Conservation (phyloP, 2,888 invertebrate species). For the Argyresthia albistria region DNA sequence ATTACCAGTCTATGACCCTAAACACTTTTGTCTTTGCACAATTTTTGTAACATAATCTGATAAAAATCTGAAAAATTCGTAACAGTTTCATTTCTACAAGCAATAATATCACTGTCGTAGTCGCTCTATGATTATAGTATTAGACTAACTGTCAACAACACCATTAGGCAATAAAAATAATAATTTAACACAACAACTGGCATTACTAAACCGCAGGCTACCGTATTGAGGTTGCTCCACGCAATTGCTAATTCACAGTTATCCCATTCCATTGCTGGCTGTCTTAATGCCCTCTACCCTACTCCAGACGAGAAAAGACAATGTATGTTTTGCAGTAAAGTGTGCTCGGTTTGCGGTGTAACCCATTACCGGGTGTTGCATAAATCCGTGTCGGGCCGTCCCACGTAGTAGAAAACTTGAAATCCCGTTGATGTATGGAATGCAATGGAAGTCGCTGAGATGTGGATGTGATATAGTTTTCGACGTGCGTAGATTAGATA, state of each 20-base stretch:
- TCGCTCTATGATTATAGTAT: too few species aligned
- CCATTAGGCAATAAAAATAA: neutral
- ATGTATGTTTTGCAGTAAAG: neutral
- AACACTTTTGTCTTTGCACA: too few species aligned
- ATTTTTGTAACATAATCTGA: too few species aligned
- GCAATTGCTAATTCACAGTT: neutral
- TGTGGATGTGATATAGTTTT: slow-evolving; percentile 34
- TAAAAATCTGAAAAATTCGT: too few species aligned
- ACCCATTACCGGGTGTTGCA: slow-evolving; percentile 1
- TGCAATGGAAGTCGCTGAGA: neutral
- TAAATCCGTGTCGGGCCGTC: slow-evolving; percentile 1
- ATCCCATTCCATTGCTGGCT: neutral
- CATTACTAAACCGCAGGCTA: neutral
- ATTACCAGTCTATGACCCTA: too few species aligned
- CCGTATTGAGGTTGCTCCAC: neutral
- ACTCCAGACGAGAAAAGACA: neutral
- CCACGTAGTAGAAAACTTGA: neutral
- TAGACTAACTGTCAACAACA: neutral
- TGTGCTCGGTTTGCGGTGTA: neutral
- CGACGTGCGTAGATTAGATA: slow-evolving; percentile 12
- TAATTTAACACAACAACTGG: neutral
- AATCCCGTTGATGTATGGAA: neutral
- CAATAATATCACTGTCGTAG: too few species aligned
- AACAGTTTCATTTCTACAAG: too few species aligned
- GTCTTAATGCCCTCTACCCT: neutral